These are phyloP conservation scores for Liodrosophila aerea DNA, from an alignment of 2,888 invertebrate genomes.

Conservation along the genomic window DNA sequence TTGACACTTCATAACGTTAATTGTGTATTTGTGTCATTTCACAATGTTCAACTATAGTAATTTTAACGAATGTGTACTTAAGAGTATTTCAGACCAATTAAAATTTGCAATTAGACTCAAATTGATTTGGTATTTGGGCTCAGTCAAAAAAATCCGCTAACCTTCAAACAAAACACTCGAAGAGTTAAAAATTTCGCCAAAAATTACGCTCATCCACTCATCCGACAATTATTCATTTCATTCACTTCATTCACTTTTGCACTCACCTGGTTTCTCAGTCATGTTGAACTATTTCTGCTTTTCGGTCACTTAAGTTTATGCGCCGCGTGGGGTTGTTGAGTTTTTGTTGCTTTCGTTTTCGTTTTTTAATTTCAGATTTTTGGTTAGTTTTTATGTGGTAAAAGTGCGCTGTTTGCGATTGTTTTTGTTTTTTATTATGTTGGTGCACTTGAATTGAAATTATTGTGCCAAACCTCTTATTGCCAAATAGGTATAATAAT, in stretches of 20 bases:
- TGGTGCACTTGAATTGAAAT: constrained; percentile 56
- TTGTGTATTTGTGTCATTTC: no score
- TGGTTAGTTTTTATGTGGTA: constrained; percentile 52
- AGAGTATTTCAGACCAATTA: no score
- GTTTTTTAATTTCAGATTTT: constrained; percentile 29
- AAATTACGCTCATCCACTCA: constrained; percentile 5
- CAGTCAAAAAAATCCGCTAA: constrained; percentile 9
- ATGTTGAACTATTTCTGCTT: constrained; percentile 58
- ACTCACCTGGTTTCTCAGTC: constrained; percentile 78
- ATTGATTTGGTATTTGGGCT: no score
- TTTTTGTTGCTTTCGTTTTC: constrained; percentile 17
- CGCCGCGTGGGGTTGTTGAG: constrained; percentile 50
- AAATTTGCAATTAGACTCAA: no score
- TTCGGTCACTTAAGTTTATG: constrained; percentile 56
- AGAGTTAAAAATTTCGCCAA: not conserved
- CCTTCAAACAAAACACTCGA: constrained; percentile 11
- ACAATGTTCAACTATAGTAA: no score
- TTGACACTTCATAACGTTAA: no score
- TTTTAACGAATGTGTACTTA: no score
- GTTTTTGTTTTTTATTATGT: constrained; percentile 20
- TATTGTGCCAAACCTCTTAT: constrained; percentile 69
- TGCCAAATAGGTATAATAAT: constrained; percentile 59
- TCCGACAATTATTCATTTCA: not conserved
- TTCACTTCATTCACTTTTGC: constrained; percentile 16
- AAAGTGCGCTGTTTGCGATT: constrained; percentile 46